A percentile compares a stretch with the other conserved stretches of the same genome.
Conservation (phyloP, 2,113 vertebrate species). For the Protomyctophum bolini region DNA sequence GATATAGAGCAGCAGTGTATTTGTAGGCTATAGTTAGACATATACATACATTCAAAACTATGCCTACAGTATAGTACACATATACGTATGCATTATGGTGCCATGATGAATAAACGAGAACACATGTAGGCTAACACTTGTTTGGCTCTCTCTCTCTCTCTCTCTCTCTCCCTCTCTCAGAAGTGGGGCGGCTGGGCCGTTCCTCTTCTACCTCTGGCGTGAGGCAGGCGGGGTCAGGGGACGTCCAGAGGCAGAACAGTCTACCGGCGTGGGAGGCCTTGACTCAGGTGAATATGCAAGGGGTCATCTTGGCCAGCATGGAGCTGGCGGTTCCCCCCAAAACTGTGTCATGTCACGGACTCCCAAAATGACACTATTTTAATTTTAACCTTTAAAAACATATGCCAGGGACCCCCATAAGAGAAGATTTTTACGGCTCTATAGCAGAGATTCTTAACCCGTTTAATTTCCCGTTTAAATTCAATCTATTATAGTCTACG, state of each 20-base stretch:
- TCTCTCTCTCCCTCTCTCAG: constrained; percentile 63
- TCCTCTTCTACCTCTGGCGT: constrained; percentile 91
- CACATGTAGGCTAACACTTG: background rate
- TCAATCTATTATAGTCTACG: too few relatives aligned
- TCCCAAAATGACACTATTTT: too few relatives aligned
- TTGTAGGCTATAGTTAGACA: too few relatives aligned
- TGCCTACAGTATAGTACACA: background rate
- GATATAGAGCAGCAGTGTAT: background rate
- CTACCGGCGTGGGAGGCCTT: constrained; percentile 82
- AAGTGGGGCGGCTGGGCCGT: constrained; percentile 89
- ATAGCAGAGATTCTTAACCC: too few relatives aligned
- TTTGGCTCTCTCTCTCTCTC: background rate
- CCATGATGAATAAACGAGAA: constrained; percentile 9
- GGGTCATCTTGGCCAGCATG: too few relatives aligned
- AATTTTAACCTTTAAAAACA: too few relatives aligned
- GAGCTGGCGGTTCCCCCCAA: too few relatives aligned
- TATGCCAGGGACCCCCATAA: too few relatives aligned
- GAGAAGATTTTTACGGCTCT: too few relatives aligned
- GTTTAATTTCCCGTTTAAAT: too few relatives aligned
- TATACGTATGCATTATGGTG: background rate
- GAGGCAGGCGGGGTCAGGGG: constrained; percentile 82
- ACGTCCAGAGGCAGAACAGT: constrained; percentile 87
- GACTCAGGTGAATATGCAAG: constrained; percentile 81
- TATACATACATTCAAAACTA: background rate
- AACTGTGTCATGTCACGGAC: too few relatives aligned